These are phyloP conservation scores for Chaetoderma sp. DNA, from an alignment of 2,888 invertebrate genomes.

Conservation along the genomic window DNA sequence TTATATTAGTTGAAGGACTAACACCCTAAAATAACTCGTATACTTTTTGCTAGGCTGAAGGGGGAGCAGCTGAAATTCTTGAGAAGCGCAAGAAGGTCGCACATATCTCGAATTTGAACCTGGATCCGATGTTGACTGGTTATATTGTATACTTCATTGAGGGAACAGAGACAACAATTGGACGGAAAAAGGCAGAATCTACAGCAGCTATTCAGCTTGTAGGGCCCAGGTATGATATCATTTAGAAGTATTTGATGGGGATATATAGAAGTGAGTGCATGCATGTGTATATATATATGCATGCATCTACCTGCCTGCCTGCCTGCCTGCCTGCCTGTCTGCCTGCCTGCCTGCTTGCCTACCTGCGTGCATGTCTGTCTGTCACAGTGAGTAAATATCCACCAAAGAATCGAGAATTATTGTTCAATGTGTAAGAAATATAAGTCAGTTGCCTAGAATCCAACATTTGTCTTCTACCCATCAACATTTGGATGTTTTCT, in stretches of 20 bases:
- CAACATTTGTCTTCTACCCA: too few relatives aligned
- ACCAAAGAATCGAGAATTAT: background rate
- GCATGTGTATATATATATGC: too few relatives aligned
- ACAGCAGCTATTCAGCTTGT: conserved; percentile 69
- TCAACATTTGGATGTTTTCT: too few relatives aligned
- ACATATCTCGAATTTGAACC: conserved; percentile 74
- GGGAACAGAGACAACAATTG: conserved; percentile 65
- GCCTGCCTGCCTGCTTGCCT: too few relatives aligned
- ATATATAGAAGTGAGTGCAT: background rate
- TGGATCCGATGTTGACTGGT: conserved; percentile 73
- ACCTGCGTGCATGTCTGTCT: too few relatives aligned
- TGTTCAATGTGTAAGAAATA: background rate
- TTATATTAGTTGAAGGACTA: too few relatives aligned
- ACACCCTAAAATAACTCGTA: too few relatives aligned
- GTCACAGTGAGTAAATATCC: too few relatives aligned
- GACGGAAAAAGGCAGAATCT: conserved; percentile 67
- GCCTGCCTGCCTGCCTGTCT: too few relatives aligned
- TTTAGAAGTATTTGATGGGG: background rate
- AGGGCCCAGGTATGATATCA: conserved; percentile 70
- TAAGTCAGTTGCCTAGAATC: too few relatives aligned
- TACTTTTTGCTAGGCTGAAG: too few relatives aligned
- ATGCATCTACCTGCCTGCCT: background rate
- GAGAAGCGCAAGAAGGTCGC: conserved; percentile 69
- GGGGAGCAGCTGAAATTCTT: conserved; percentile 51
- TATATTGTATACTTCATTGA: conserved; percentile 73